Base-by-base conservation (phyloP, 2,888 invertebrate species). In the Platynereis dumerilii region DNA sequence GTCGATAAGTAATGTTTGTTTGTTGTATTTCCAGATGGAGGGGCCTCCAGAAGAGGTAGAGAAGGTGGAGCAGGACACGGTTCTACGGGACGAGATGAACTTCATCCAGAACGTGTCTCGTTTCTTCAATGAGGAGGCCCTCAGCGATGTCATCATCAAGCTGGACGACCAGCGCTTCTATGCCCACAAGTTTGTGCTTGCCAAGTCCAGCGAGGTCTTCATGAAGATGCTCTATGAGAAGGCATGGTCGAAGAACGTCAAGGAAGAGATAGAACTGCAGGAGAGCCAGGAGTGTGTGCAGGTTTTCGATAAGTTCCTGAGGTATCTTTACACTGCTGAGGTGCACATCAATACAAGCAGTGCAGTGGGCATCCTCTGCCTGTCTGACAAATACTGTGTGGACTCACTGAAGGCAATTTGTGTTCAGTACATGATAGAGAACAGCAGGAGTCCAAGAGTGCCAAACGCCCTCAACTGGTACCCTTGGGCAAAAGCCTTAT, bases 311-410 rank as follows among this genome's bases (percentile, higher is more conserved):
- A 71, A 75, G 15, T 84, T 84, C 71, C 73, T 84, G 24, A 71
- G 74, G 34, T 84, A 80, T 71, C 72, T 84, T 52, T 84, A 84
- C 74, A 81, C 82, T 2, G 83, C 82, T 2, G 79, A 82, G 67
- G 76, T 83, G 0, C 67, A 69, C n/a, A 77, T 84, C 45, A 76
- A 74, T 29, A 74, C 73, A 26, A 75, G 78, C 5, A 77, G 77
- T 22, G 80, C 82, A 15, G 78, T 83, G 0, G 83, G 83, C 1
- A 78, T 84, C 60, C 71, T 84, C 34, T 83, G 83, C 69, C 72
- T 84, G 42, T 83, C 84, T 0, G 84, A 83, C 69, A 84, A 84
- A 68, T 84, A 84, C 71, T 77, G 81, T 58, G 83, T 84, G 12
- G 68, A 69, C 15, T 82, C 84, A 3, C 70, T 84, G 55, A 82